Evolutionary conservation across 2,113 vertebrate genomes (phyloP).

Genomic region (Neodon shergylaensis): DNA sequence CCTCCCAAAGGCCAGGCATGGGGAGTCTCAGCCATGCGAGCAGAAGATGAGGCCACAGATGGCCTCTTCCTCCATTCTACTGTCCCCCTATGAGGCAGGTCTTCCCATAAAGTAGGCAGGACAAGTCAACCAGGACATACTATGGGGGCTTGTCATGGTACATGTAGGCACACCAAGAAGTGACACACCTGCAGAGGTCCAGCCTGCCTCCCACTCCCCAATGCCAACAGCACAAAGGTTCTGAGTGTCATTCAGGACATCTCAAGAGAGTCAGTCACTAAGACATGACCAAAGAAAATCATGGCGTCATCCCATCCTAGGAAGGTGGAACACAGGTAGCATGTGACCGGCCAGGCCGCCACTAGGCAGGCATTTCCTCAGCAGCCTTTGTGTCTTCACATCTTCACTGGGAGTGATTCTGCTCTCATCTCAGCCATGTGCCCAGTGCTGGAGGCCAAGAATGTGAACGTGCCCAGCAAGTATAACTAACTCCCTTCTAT

Average conservation of each 20-base stretch:
- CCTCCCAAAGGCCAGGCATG: background rate
- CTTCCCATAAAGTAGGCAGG: background rate
- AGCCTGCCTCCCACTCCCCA: rapidly evolving
- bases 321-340: rapidly evolving
- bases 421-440: too few relatives aligned
- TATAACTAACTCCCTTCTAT: background rate
- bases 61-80: background rate
- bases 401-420: rapidly evolving
- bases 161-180: background rate
- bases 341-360: background rate
- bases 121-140: background rate
- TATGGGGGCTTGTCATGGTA: background rate
- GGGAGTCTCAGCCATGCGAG: background rate
- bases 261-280: background rate
- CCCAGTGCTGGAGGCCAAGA: rapidly evolving
- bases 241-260: background rate
- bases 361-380: background rate
- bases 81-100: background rate
- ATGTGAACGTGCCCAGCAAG: background rate
- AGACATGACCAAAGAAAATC: background rate
- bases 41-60: background rate
- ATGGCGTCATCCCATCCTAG: background rate
- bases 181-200: background rate
- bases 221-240: background rate
- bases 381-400: background rate